Percentiles rank a stretch among this genome's conserved stretches.
Conservation (phyloP, 23 tunicate species). For the Corella eumyota region DNA sequence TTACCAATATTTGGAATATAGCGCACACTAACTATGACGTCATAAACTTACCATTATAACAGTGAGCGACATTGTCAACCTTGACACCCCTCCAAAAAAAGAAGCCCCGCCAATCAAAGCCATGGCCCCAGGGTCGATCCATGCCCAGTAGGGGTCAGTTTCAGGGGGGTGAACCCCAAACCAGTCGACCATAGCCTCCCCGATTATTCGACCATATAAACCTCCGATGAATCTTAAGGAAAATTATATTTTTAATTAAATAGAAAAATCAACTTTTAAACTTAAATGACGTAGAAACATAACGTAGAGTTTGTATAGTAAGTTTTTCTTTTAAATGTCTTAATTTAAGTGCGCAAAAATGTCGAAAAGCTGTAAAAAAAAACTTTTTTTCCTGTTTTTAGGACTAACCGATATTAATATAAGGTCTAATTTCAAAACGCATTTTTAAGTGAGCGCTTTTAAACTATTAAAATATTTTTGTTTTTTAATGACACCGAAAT, state of each 20-base stretch:
- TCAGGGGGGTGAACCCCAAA: constrained; percentile 67
- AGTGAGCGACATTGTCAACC: constrained; percentile 95
- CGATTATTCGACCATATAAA: constrained; percentile 89
- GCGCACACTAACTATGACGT: too few species aligned
- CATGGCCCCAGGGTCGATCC: constrained; percentile 99
- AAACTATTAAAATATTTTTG: too few species aligned
- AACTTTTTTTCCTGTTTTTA: too few species aligned
- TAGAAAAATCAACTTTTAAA: not conserved
- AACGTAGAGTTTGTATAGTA: not conserved
- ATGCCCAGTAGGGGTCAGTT: constrained; percentile 57
- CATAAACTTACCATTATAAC: constrained; percentile 98
- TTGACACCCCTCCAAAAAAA: constrained; percentile 96
- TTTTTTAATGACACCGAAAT: too few species aligned
- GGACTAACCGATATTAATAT: too few species aligned
- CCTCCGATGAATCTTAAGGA: constrained; percentile 70
- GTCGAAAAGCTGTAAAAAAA: too few species aligned
- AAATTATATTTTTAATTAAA: not conserved
- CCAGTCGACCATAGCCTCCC: constrained; percentile 92
- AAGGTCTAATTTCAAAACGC: too few species aligned
- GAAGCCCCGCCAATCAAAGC: constrained; percentile 98
- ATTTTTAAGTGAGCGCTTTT: too few species aligned
- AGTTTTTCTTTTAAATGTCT: too few species aligned
- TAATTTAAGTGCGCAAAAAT: too few species aligned
- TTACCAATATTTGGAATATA: too few species aligned
- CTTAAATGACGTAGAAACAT: not conserved